Conservation (phyloP, 1,140 invertebrate genomes). For the Dinoponera quadriceps region DNA sequence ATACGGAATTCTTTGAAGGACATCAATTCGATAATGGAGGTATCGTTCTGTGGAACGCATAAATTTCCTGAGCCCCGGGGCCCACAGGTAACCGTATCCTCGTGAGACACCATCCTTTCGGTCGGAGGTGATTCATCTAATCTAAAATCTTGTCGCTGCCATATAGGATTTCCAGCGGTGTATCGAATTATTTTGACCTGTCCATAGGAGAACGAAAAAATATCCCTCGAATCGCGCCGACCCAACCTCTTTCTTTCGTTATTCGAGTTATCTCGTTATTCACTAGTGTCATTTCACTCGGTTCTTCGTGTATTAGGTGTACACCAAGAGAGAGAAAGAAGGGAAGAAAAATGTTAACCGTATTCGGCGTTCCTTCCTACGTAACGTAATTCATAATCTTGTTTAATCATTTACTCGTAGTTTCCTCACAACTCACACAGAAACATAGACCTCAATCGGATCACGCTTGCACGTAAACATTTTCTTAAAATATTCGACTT, state of each 20-base stretch:
- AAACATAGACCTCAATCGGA: too few relatives aligned
- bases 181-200: slow-evolving; percentile 74
- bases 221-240: slow-evolving; percentile 26
- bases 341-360: background rate
- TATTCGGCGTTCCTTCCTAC: background rate
- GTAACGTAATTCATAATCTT: background rate
- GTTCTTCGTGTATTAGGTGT: background rate
- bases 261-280: slow-evolving; percentile 26
- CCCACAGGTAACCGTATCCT: slow-evolving; percentile 70
- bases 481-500: too few relatives aligned
- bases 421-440: too few relatives aligned
- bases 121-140: slow-evolving; percentile 71
- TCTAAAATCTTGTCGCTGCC: slow-evolving; percentile 72
- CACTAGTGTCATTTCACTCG: background rate
- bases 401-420: too few relatives aligned
- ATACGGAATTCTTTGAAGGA: slow-evolving; percentile 31
- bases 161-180: slow-evolving; percentile 72
- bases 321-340: too few relatives aligned
- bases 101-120: slow-evolving; percentile 71
- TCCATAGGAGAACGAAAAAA: slow-evolving; percentile 30
- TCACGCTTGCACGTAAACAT: too few relatives aligned
- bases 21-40: slow-evolving; percentile 63
- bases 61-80: slow-evolving; percentile 48
- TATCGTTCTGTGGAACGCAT: slow-evolving; percentile 60
- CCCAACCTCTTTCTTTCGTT: background rate